Evolutionary conservation across 2,113 vertebrate species (phyloP), one percentile per base, ranked within the genome.

Genomic region (Ploceus nigricollis): DNA sequence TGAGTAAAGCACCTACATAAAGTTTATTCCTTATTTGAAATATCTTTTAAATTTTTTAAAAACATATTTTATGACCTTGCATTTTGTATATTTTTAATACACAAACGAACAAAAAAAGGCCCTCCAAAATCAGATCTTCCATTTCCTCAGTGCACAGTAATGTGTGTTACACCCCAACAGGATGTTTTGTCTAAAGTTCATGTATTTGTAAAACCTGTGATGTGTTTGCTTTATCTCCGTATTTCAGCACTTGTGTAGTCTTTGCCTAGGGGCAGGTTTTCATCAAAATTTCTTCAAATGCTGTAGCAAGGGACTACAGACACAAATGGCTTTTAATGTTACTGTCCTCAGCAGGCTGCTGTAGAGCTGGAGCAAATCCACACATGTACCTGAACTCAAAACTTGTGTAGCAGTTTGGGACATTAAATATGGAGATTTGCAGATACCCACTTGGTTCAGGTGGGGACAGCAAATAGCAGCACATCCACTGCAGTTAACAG

Each of bases 261-360:
- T 92, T 96, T 90, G 92, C 88, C 79, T 92, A 58, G n/a, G 51
- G 82, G 51, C 64, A 93, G 31, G 40, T 85, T 92, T 94, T 90
- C 80, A 89, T 89, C 77, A 89, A 68, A 84, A 68, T 91, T 92
- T 82, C 65, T 93, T 89, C 53, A 94, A 91, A 48, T 85, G 30
- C 58, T 77, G 24, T 28, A 87, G 27, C 45, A 70, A 91, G 63
- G 51, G 54, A 80, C 66, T 73, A 47, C 19, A 79, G 23, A 13
- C 63, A 88, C 53, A 78, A 94, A 87, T 8, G 28, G 13, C 83
- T 94, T 95, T 89, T 91, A 73, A 45, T 44, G 33, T 78, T 70
- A n/a, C 51, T 83, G 71, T 87, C 56, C 64, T 92, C 51, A 61
- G 79, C 51, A 81, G 82, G 31, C 60, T 75, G 47, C 15, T 68